Evolutionary conservation across 2,113 vertebrate genomes (phyloP), one percentile per base, ranked within the genome.

Genomic region (Suricata suricatta): DNA sequence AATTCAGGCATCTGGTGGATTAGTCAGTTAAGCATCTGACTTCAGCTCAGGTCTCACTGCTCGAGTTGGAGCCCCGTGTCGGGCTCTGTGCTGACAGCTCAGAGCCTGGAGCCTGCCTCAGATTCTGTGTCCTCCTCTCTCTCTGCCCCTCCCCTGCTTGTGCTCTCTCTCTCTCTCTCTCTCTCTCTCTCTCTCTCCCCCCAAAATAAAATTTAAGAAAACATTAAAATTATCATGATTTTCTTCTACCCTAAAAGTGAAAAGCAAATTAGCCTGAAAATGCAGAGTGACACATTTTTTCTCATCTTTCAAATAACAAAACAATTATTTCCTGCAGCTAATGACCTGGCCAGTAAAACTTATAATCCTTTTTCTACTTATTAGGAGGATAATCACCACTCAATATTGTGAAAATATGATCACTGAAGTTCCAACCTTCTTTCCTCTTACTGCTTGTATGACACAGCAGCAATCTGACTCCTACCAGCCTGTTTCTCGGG

Each of bases 201-300:
- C 2, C 50, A 13, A 50, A 50, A 50, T 50, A 50, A 10, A 50
- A 50, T 50, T 47, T 47, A 2, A 50, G 14, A 50, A 50, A 50
- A 50, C 50, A 50, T 80, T 93, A 17, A 76, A 87, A 76, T 60
- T 54, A 77, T 31, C 21, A 11, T 44, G 66, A 33, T 11, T 68
- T 1, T 71, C 89, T 94, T 95, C 68, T 16, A 60, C 35, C 23
- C 11, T 93, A 81, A 72, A 93, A 63, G 64, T 66, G 89, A 63
- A 72, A 85, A 85, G 54, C 54, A 74, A 96, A 29, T 77, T 93
- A 83, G 57, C 38, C 74, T 72, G 31, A 72, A 88, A 91, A 95
- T 82, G 10, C 29, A 69, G 60, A 68, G 7, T 31, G 15, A 85
- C 86, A 13, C 8, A 5, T 79, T 84, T 79, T 38, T 47, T 25